Evolutionary conservation across 2,888 invertebrate species (phyloP).

Genomic region (Ernsta delagoae): DNA sequence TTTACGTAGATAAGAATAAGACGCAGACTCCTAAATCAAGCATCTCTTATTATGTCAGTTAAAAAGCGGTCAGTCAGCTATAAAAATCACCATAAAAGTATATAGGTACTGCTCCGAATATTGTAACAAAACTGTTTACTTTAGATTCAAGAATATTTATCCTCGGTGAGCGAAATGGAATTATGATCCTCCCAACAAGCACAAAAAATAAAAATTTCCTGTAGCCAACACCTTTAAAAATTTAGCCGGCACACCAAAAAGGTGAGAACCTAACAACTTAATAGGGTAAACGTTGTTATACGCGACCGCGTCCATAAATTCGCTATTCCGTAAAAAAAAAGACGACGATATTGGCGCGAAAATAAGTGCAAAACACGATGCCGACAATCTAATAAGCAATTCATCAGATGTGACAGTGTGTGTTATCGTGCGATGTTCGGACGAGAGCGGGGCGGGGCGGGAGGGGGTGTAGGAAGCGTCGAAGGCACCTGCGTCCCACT

Average conservation of each 20-base stretch:
- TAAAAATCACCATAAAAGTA: no score
- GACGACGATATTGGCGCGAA: conserved; percentile 58
- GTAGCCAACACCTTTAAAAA: neutral
- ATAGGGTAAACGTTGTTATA: conserved; percentile 54
- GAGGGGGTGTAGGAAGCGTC: conserved; percentile 39
- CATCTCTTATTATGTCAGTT: no score
- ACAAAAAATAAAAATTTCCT: neutral
- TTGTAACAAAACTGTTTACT: neutral
- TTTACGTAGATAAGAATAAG: no score
- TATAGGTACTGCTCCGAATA: no score
- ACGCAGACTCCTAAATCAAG: no score
- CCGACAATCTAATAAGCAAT: conserved; percentile 78
- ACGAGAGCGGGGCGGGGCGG: conserved; percentile 36
- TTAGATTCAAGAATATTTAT: neutral
- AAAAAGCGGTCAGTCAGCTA: no score
- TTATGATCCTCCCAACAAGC: neutral
- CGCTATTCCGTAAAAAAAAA: conserved; percentile 53
- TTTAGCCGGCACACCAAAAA: conserved; percentile 11
- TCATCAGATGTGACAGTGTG: conserved; percentile 80
- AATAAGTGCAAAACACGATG: conserved; percentile 63
- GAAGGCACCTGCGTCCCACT: conserved; percentile 68
- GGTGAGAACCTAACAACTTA: conserved; percentile 50
- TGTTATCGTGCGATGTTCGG: conserved; percentile 62
- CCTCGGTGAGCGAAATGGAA: neutral
- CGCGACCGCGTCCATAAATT: conserved; percentile 50